Base-by-base conservation (phyloP, 2,113 vertebrate genomes). In the Aphelocoma coerulescens region DNA sequence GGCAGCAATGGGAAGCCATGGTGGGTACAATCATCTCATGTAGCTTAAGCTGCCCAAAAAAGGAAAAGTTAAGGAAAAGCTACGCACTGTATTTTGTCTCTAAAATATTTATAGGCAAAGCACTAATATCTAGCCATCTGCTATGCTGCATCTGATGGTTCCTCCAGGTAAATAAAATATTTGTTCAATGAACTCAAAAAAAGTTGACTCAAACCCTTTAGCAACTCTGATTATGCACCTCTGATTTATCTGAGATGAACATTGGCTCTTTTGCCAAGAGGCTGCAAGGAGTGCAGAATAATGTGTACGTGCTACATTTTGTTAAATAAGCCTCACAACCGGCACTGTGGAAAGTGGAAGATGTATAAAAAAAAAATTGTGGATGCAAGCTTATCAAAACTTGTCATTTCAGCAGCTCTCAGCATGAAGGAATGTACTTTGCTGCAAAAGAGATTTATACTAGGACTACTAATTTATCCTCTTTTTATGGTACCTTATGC, bases 1-100 rank as follows among this genome's bases (percentile, higher is more conserved):
- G 90, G 59, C 95, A 96, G 78, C 35, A 94, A 71, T 12, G 35
- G 67, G 59, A 94, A 93, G 54, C 58, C 80, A 82, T 2, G n/a
- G 82, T 84, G 52, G 43, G 52, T 80, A 96, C 66, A 61, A 87
- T 49, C 84, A 75, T 59, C 35, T 91, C 66, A 54, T 26, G 48
- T 61, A 92, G 90, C 48, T 91, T 78, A 83, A 96, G 75, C 75
- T 44, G 26, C 89, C 58, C 55, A 89, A 95, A 92, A 92, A 85
- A 73, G 46, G 85, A 81, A 82, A 89, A 93, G 11, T 43, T 77
- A 65, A 41, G 48, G 35, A 68, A 93, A 94, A 84, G 23, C 32
- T 41, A 52, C 35, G 49, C 61, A 69, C 49, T 32, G 10, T 84
- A 71, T 79, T 96, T 91, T 88, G 23, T 33, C 78, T 80, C 43